Evolutionary conservation across 2,797 vertebrate genomes (phyloP).

Genomic region (Parauchenoglanis ngamensis): DNA sequence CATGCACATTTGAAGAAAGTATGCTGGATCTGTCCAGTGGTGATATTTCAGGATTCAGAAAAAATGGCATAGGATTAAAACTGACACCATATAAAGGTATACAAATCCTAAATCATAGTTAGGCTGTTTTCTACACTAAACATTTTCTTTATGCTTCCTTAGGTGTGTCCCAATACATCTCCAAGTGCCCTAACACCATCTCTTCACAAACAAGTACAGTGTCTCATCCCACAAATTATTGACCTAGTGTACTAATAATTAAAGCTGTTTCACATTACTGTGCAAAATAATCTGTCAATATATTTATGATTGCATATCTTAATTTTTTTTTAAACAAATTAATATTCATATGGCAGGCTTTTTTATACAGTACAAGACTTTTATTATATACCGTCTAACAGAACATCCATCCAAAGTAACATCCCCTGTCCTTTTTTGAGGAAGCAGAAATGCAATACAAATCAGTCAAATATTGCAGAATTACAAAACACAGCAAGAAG

Average conservation of each 20-base stretch:
- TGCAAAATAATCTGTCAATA: not conserved
- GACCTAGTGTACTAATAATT: not conserved
- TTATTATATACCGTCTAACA: not conserved
- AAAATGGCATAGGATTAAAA: not conserved
- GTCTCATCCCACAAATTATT: not conserved
- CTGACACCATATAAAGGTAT: not conserved
- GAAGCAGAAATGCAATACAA: not conserved
- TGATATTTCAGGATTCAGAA: not conserved
- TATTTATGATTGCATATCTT: not conserved
- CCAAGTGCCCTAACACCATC: not conserved
- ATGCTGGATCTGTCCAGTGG: not conserved
- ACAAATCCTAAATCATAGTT: not conserved
- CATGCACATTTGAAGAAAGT: not conserved
- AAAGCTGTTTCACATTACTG: not conserved
- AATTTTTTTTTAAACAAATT: not conserved
- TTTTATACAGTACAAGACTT: not conserved
- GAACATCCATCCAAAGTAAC: not conserved
- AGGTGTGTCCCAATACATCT: not conserved
- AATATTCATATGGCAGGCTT: not conserved
- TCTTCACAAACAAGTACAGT: not conserved
- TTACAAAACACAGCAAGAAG: not conserved
- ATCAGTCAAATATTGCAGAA: not conserved
- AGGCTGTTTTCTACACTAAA: not conserved
- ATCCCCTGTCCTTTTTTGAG: not conserved
- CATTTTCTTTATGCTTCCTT: not conserved